Evolutionary conservation across 2,797 vertebrate species (phyloP), one percentile per base, ranked within the genome.

Genomic region (Paguma larvata): DNA sequence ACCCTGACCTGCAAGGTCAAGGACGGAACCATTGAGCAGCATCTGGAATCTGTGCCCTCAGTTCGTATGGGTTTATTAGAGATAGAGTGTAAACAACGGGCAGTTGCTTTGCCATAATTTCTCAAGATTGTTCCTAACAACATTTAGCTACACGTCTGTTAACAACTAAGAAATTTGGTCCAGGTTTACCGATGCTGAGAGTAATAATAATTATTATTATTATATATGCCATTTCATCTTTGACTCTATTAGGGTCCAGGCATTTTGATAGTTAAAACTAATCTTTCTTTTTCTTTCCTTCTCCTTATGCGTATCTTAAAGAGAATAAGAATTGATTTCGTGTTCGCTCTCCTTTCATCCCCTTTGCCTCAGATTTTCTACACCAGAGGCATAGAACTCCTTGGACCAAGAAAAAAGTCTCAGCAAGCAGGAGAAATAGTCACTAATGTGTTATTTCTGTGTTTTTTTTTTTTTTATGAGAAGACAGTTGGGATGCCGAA

Each of bases 401-500:
- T 63, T 96, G 94, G 9, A 97, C 75, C 78, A 86, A 89, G n/a
- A 48, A 16, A 97, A 62, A 48, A 78, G 3, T 15, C 75, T 78
- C 89, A 96, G 38, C 72, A 96, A 91, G 65, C 6, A 3, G 11
- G 30, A 95, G 53, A 89, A 94, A 23, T 13, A 30, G 41, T 78
- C 44, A 83, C 19, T 46, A 38, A 94, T 90, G 95, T 56, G 13
- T 9, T 0, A 41, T 1, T 15, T 91, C 56, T 96, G 68, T 70
- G n/a, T 65, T 95, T 96, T 78, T 73, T 4, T 13, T 80, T 18
- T 85, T 83, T 91, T 94, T 80, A 85, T 67, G 56, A 23, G 1
- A 34, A 95, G 93, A 51, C 23, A 92, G 62, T 79, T 96, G 73
- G 38, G 16, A 48, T 97, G 30, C 87, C 79, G 98, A 94, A 56